Percentiles rank a stretch among this genome's conserved stretches.
phyloP scores from a whole-genome alignment of 2,888 invertebrate genomes.

The Orchestes rusci region DNA sequence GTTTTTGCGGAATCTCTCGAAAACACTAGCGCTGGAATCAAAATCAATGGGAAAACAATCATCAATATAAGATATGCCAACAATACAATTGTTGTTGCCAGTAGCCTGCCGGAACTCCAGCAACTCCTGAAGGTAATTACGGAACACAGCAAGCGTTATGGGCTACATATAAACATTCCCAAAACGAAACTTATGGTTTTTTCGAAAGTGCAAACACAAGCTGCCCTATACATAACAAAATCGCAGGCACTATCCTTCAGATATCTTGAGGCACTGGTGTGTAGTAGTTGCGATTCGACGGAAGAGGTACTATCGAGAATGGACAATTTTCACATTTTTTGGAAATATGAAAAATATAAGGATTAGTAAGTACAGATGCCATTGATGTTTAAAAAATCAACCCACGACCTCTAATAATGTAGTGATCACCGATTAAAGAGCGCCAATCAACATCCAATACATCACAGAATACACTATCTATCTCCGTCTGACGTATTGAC shows the following conservation, averaged over 20 bases:
- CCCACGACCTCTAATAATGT: too few relatives aligned
- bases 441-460: too few relatives aligned
- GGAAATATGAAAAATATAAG: too few relatives aligned
- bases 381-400: too few relatives aligned
- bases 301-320: neutral
- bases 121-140: neutral
- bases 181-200: neutral
- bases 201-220: neutral
- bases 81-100: slow-evolving; percentile 1
- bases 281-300: slow-evolving; percentile 1
- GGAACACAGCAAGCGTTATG: neutral
- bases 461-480: too few relatives aligned
- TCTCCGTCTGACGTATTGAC: too few relatives aligned
- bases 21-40: slow-evolving; percentile 1
- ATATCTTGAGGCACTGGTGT: neutral
- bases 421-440: too few relatives aligned
- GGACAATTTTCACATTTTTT: too few relatives aligned
- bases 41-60: too few relatives aligned
- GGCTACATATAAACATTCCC: slow-evolving; percentile 2
- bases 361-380: too few relatives aligned
- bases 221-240: neutral
- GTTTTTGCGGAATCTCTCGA: slow-evolving; percentile 2
- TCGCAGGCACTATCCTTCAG: neutral
- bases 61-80: slow-evolving; percentile 4
- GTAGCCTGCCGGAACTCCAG: neutral